Conservation (phyloP, 2,888 invertebrate genomes). For the Ceriagrion tenellum region DNA sequence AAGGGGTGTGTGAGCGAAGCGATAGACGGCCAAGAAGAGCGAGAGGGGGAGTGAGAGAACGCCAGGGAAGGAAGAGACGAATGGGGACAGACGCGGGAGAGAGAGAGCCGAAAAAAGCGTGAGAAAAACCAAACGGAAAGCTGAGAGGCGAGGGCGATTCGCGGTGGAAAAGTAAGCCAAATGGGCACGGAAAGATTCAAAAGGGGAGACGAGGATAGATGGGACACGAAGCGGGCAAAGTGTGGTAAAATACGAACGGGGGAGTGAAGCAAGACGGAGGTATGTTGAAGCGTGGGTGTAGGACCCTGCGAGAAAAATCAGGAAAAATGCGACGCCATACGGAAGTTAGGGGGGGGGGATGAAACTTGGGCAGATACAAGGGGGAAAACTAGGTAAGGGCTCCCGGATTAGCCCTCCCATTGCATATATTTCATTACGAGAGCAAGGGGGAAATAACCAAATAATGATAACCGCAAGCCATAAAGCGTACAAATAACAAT, state of each 20-base stretch:
- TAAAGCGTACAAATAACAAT: slow-evolving; percentile 36
- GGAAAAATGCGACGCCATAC: neutral
- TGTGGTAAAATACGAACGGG: neutral
- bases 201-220: neutral
- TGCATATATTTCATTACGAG: slow-evolving; percentile 7
- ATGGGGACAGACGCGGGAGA: slow-evolving; percentile 5
- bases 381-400: neutral
- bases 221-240: neutral
- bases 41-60: neutral
- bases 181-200: neutral
- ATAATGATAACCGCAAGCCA: slow-evolving; percentile 8
- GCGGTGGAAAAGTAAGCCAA: neutral
- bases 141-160: neutral
- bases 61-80: neutral
- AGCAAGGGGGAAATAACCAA: neutral
- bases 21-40: neutral
- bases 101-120: neutral
- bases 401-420: neutral
- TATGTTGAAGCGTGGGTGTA: neutral
- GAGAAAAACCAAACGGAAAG: neutral
- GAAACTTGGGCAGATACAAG: neutral
- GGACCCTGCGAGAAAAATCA: neutral
- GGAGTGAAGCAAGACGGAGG: neutral
- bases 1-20: neutral
- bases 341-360: neutral